Base-by-base conservation (phyloP, 2,888 invertebrate genomes). In the Drosophila greeni region DNA sequence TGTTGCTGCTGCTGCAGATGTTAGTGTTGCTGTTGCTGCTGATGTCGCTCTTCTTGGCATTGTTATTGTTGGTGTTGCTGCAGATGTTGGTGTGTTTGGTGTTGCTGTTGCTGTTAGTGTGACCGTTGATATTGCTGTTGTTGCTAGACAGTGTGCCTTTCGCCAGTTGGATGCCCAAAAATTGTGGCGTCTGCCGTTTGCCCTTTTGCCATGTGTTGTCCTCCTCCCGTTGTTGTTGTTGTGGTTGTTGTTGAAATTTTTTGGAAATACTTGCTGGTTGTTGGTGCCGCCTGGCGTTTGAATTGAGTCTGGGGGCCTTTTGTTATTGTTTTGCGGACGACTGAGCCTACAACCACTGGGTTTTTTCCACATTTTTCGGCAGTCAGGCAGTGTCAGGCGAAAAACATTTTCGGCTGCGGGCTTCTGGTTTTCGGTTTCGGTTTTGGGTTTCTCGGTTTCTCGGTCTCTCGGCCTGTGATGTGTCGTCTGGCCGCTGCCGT, bases 341-440 rank as follows among this genome's bases (percentile, higher is more conserved):
- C 43, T 20, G 20, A 23, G 40, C 40, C 40, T 24, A 42, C 45
- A 45, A 29, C 29, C 18, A 16, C 49, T 34, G 53, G 31, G 29
- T 61, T 37, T 26, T 66, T 58, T 49, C n/a, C 42, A 42, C 34
- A 61, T 62, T 80, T 23, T 81, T 84, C 68, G 84, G 68, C 76
- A 74, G 76, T 70, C 80, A 74, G 70, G 29, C 45, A 47, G 45
- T 47, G 45, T 47, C 45, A 47, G 45, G 45, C 45, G 45, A 47
- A 47, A 39, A 39, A 80, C 80, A 80, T 79, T 79, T 75, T 78
- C 56, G 68, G 70, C 69, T 68, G 56, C 62, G 64, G 55, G 65
- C 52, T 64, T 73, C 45, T 66, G 45, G 49, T 23, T 53, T 70
- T 55, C 45, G 60, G 65, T 79, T 75, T 78, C 56, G 68, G 73